Base-by-base conservation (phyloP, 2,113 vertebrate genomes). In the Choloepus hoffmanni region DNA sequence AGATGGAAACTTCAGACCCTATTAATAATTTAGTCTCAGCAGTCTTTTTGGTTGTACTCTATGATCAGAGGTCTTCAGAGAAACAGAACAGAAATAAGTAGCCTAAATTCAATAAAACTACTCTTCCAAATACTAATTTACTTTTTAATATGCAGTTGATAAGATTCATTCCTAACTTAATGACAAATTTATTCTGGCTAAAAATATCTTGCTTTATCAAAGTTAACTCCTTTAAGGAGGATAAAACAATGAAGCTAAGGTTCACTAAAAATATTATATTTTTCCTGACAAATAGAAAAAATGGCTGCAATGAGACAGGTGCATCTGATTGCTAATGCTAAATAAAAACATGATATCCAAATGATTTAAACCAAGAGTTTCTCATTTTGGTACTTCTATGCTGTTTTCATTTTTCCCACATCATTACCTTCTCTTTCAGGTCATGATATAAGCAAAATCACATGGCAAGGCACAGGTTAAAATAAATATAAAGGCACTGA, bases 1-100 rank as follows among this genome's bases (percentile, higher is more conserved):
- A 36, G 50, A 85, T 87, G 21, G 60, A 94, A 85, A 16, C 30
- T 58, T 94, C 13, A 81, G 36, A 92, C 67, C 68, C 7, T 94
- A 10, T 85, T 36, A 50, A 9, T 79, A 73, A 18, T 83, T 89
- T n/a, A 89, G 12, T 2, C 0, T 55, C 2, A 50, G 4, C 2
- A 81, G 45, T 53, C 43, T 89, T 92, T 86, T 84, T 62, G 28
- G 1, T 23, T 73, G 30, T 63, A 74, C 60, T 53, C 4, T 48
- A 18, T 45, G 19, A 86, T 21, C 24, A 89, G n/a, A 96, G 43
- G 1, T 68, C 26, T 36, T 60, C 21, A 43, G 40, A 89, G 3
- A 77, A 68, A 88, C 6, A 67, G 9, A 36, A 62, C 26, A 77
- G n/a, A 76, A 95, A 89, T 76, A 43, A 43, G 10, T 48, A 65